Percentiles rank a stretch among this genome's conserved stretches.
Evolutionary conservation across 2,113 vertebrate species (phyloP).

Genomic region (Plecturocebus donacophilus): DNA sequence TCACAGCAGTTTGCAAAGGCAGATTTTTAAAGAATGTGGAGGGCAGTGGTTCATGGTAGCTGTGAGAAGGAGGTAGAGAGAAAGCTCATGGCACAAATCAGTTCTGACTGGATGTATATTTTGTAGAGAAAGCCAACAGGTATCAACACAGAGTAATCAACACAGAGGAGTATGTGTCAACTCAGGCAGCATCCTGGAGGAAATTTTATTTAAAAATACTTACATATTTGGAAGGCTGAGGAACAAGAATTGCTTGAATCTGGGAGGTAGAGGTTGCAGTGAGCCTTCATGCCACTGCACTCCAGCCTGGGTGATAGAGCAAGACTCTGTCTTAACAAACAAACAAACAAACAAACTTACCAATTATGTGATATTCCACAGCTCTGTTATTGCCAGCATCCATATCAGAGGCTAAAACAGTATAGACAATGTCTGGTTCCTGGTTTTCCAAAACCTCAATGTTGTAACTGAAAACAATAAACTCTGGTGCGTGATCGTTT

Average conservation of each 20-base stretch:
- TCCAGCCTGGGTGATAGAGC: too few species aligned
- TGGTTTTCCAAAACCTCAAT: conserved; percentile 92
- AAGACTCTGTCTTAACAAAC: too few species aligned
- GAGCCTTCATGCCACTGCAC: too few species aligned
- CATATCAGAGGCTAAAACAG: conserved; percentile 86
- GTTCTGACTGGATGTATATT: background rate
- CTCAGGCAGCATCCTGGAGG: background rate
- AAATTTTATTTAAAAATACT: conserved; percentile 50
- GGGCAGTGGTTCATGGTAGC: background rate
- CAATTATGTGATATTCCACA: conserved; percentile 88
- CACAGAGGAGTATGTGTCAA: background rate
- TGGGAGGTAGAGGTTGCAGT: too few species aligned
- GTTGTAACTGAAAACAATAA: conserved; percentile 84
- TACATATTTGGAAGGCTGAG: conserved; percentile 57
- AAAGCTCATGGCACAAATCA: accelerated
- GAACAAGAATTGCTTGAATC: too few species aligned
- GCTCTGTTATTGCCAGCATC: conserved; percentile 90
- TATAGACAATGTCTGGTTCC: conserved; percentile 85
- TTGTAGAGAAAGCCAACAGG: background rate
- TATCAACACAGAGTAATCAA: background rate
- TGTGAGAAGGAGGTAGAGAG: background rate
- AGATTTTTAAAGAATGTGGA: background rate
- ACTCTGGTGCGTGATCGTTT: conserved; percentile 91
- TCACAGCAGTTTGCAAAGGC: background rate
- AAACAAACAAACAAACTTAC: conserved; percentile 79